A percentile compares a stretch with the other conserved stretches of the same genome.
Conservation (phyloP, 2,113 vertebrate genomes). For the Cyprinodon variegatus region DNA sequence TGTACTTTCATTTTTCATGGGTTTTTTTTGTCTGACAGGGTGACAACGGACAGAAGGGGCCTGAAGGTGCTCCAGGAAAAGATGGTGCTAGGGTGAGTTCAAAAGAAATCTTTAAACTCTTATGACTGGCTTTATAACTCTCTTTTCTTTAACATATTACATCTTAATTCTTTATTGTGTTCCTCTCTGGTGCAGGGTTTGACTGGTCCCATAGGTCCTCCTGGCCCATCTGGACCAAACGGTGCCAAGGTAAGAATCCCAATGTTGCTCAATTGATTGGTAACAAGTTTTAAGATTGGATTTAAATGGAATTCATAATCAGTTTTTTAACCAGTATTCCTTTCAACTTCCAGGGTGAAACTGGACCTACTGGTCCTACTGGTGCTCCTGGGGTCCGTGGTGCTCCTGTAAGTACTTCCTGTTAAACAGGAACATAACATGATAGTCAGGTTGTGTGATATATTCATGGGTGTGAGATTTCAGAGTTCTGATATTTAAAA, state of each 20-base stretch:
- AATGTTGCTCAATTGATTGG: not conserved
- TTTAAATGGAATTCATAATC: not conserved
- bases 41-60: slow-evolving; percentile 93
- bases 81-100: slow-evolving; percentile 90
- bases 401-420: slow-evolving; percentile 86
- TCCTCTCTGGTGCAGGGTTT: slow-evolving; percentile 83
- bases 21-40: slow-evolving; percentile 78
- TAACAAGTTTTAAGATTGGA: not conserved
- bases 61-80: slow-evolving; percentile 93
- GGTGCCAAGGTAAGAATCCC: slow-evolving; percentile 89
- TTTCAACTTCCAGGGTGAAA: slow-evolving; percentile 85
- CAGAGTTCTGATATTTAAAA: no score
- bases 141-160: not conserved
- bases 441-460: no score
- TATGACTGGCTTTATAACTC: not conserved
- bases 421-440: not conserved
- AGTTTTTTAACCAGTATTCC: slow-evolving; percentile 28
- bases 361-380: slow-evolving; percentile 83
- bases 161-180: not conserved
- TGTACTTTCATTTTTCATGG: not conserved
- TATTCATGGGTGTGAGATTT: no score
- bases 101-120: slow-evolving; percentile 8
- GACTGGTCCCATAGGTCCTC: slow-evolving; percentile 94
- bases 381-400: slow-evolving; percentile 89
- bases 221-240: slow-evolving; percentile 90